Evolutionary conservation across 37 sponge, comb jelly and placozoan species (phyloP), one percentile per base, ranked within the genome.

Genomic region (Lycopodina hypogea): DNA sequence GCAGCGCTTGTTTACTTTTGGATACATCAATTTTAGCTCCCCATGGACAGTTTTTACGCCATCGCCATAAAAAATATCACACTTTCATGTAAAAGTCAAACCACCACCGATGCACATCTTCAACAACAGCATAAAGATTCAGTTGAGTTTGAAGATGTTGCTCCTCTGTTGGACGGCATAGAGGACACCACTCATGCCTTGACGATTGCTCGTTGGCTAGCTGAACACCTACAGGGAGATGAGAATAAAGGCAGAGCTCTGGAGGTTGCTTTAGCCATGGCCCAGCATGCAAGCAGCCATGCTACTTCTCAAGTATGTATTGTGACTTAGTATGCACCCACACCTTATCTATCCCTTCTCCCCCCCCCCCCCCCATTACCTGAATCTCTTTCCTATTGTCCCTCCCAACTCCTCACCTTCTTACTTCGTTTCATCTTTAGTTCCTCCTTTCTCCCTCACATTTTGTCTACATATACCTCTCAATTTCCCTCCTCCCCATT

Each of bases 41-140:
- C 77, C 24, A 53, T 33, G 7, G 81, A 87, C 36, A 71, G 71
- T 11, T 68, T 87, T 36, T 72, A 73, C 23, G 38, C 74, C 24
- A 35, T 29, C 2, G 64, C 76, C 40, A 76, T 87, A 41, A 76
- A 76, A 69, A 76, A 77, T 21, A 66, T 81, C 15, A 41, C 71
- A 1, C 18, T 18, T 22, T 30, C 63, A n/a, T 22, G 42, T 58
- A 42, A 56, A 3, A 38, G 42, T 36, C 23, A 22, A 55, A 48
- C 23, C 33, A 38, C 18, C 23, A 22, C 15, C 6, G 36, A 29
- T 29, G 14, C 68, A 45, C 48, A 45, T 9, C 48, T 4, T 45
- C 48, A 45, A 12, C 48, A 45, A 45, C 48, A 45, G 38, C 26
- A 34, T 0, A 12, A 41, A 38, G 18, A 39, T 32, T 3, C 36